Percentiles rank a stretch among this genome's conserved stretches.
Evolutionary conservation across 2,797 vertebrate species (phyloP).

Genomic region (Neosilurus mollespiculum): DNA sequence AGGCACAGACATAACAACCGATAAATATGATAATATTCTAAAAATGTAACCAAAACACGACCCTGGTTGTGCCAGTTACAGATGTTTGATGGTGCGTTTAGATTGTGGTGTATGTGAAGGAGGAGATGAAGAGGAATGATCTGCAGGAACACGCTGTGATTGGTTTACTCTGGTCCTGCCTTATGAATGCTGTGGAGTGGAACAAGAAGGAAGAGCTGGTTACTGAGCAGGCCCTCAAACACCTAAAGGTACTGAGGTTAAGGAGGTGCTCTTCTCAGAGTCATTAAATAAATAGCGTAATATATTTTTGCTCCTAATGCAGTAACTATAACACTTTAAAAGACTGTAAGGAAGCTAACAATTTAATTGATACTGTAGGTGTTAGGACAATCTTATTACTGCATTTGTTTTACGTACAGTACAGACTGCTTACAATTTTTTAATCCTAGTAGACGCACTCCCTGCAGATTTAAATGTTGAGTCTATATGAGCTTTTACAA

Average conservation of each 20-base stretch:
- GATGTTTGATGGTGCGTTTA: conserved; percentile 53
- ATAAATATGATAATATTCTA: neutral
- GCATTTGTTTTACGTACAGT: neutral
- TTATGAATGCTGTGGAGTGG: conserved; percentile 93
- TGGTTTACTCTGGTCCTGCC: conserved; percentile 85
- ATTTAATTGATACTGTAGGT: too few relatives aligned
- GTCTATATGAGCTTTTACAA: neutral
- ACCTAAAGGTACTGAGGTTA: conserved; percentile 79
- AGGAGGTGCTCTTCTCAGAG: neutral
- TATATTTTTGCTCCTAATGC: neutral
- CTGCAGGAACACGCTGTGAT: conserved; percentile 86
- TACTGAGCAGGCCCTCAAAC: conserved; percentile 90
- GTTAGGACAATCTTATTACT: too few relatives aligned
- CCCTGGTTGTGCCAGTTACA: neutral
- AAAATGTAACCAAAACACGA: neutral
- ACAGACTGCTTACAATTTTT: neutral
- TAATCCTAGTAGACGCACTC: neutral
- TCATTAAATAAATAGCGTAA: neutral
- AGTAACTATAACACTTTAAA: neutral
- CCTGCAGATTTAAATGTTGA: too few relatives aligned
- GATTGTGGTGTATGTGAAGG: conserved; percentile 87
- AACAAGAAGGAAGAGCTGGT: conserved; percentile 93
- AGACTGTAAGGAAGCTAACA: too few relatives aligned
- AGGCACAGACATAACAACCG: neutral
- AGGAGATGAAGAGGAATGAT: conserved; percentile 90